Evolutionary conservation across 2,888 invertebrate genomes (phyloP), one percentile per base, ranked within the genome.

Genomic region (Chalcosyrphus nemorum): DNA sequence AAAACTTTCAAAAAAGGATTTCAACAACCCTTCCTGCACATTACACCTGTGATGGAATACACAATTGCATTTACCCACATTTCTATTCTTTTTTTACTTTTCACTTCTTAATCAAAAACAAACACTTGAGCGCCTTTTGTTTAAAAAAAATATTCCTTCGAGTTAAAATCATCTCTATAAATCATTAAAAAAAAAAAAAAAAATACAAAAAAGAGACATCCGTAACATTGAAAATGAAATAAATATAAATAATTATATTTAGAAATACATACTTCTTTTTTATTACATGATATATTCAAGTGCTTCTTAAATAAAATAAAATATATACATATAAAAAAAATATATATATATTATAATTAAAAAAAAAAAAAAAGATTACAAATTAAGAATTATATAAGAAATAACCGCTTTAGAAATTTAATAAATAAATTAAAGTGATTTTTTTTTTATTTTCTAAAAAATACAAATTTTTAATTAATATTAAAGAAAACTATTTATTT

Each of bases 261-360:
- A 85, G 82, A 77, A 86, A 81, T 68, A 87, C 84, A 86, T 87
- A 87, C 88, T 89, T 89, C 88, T 89, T 91, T 89, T 89, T 88
- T 88, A 90, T 90, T 89, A 89, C 87, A 89, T 89, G 89, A 90
- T 90, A 91, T 91, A 91, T 91, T 91, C 91, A 91, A 91, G 91
- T 91, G 91, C 91, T 91, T 91, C 91, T 91, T 91, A 91, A 89
- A 90, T 90, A 90, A 91, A 90, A 87, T 88, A 89, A 89, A 89
- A 87, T 87, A 88, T 86, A 89, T 84, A 87, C 80, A 87, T 84
- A 88, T 86, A 87, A 87, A 86, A 86, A 88, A 86, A 86, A 88
- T 84, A 86, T 86, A 88, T 87, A 88, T 75, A 86, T 74, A 77
- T 72, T 74, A 84, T 78, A 86, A 86, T 82, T 78, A 47, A 85